Evolutionary conservation across 2,797 vertebrate genomes (phyloP).

Genomic region (Coccyzus lansbergi): DNA sequence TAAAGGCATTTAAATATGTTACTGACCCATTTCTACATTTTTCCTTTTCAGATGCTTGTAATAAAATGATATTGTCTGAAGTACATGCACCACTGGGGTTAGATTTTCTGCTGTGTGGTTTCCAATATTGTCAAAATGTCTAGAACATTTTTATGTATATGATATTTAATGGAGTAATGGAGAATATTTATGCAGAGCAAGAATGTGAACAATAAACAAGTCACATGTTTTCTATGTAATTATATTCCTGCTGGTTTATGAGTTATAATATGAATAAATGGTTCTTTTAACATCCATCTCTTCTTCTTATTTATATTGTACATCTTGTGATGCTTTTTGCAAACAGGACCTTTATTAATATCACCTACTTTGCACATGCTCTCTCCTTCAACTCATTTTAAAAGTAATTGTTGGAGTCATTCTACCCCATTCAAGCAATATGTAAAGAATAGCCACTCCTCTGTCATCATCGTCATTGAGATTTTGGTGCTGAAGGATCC

Average conservation of each 20-base stretch:
- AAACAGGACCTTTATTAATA: neutral
- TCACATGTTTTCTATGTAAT: neutral
- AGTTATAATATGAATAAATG: neutral
- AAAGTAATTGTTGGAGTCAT: neutral
- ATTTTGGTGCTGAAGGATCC: neutral
- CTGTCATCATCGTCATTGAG: neutral
- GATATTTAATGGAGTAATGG: neutral
- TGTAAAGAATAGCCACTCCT: neutral
- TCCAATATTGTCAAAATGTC: neutral
- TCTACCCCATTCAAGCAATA: neutral
- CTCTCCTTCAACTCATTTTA: neutral
- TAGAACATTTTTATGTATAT: neutral
- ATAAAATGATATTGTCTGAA: conserved; percentile 7
- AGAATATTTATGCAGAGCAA: neutral
- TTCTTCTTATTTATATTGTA: neutral
- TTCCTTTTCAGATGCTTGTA: neutral
- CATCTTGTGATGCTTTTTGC: neutral
- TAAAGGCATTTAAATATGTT: conserved; percentile 43
- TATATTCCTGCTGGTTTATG: neutral
- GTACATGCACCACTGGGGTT: neutral
- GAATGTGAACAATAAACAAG: neutral
- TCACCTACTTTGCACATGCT: neutral
- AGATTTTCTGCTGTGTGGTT: conserved; percentile 5
- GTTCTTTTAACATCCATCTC: neutral
- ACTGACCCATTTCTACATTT: neutral